Conservation (phyloP, 2,113 vertebrate genomes). For the Gymnobelideus leadbeateri region DNA sequence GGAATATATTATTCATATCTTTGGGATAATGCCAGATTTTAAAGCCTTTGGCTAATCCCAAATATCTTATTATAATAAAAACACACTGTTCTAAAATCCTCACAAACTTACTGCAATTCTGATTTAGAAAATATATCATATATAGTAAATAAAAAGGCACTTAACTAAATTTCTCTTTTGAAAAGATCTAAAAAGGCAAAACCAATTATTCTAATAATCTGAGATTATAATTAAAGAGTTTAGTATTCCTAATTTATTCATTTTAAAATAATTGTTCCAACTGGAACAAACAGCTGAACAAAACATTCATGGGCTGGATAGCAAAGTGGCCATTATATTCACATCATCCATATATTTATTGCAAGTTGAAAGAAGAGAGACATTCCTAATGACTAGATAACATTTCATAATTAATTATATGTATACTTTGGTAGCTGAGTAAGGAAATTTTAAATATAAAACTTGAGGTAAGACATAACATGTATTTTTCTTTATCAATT, state of each 20-base stretch:
- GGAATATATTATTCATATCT: neutral
- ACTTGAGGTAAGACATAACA: slow-evolving; percentile 63
- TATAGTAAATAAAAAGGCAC: slow-evolving; percentile 34
- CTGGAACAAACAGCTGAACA: slow-evolving; percentile 42
- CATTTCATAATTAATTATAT: slow-evolving; percentile 71
- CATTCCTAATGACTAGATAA: slow-evolving; percentile 63
- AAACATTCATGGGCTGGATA: slow-evolving; percentile 16
- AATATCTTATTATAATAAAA: slow-evolving; percentile 29
- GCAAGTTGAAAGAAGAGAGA: slow-evolving; percentile 58
- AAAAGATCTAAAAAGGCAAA: slow-evolving; percentile 38
- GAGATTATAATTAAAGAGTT: slow-evolving; percentile 47
- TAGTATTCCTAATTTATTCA: slow-evolving; percentile 16
- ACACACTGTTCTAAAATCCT: slow-evolving; percentile 15
- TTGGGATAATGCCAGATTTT: slow-evolving; percentile 30
- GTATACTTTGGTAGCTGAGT: slow-evolving; percentile 53
- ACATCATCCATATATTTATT: slow-evolving; percentile 41
- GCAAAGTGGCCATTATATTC: slow-evolving; percentile 18
- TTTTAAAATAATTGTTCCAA: slow-evolving; percentile 17
- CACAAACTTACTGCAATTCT: slow-evolving; percentile 23
- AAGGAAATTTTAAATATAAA: slow-evolving; percentile 72
- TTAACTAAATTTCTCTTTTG: slow-evolving; percentile 32
- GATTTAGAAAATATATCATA: slow-evolving; percentile 50
- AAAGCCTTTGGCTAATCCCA: slow-evolving; percentile 1
- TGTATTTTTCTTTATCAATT: slow-evolving; percentile 71
- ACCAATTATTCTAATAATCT: slow-evolving; percentile 20